Conservation (phyloP, 2,888 invertebrate species). For the Diaperis boleti region DNA sequence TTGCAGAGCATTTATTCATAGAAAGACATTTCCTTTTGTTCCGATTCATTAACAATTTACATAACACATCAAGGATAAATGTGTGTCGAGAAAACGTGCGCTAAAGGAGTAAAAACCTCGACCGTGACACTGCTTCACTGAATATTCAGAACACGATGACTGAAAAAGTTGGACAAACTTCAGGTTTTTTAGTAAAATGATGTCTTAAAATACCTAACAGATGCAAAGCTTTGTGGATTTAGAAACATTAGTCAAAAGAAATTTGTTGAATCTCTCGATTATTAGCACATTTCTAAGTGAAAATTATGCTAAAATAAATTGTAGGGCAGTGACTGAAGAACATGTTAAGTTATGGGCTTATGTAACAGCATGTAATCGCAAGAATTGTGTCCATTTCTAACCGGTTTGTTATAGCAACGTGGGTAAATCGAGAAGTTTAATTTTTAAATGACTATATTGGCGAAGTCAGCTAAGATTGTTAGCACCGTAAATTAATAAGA, state of each 20-base stretch:
- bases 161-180: conserved; percentile 3
- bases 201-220: too few species aligned
- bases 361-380: too few species aligned
- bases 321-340: too few species aligned
- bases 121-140: conserved; percentile 1
- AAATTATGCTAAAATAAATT: too few species aligned
- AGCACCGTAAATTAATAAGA: background rate
- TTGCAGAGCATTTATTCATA: too few species aligned
- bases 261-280: too few species aligned
- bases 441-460: background rate
- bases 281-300: too few species aligned
- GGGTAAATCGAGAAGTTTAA: background rate
- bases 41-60: background rate
- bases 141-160: background rate
- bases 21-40: background rate
- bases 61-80: background rate
- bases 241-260: too few species aligned
- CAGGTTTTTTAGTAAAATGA: background rate
- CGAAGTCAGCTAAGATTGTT: background rate
- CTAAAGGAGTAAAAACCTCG: background rate
- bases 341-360: too few species aligned
- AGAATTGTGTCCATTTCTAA: too few species aligned
- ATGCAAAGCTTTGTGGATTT: too few species aligned
- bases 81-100: background rate
- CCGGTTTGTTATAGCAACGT: too few species aligned